Base-by-base conservation (phyloP, 2,888 invertebrate genomes). In the Euzetes globulus region DNA sequence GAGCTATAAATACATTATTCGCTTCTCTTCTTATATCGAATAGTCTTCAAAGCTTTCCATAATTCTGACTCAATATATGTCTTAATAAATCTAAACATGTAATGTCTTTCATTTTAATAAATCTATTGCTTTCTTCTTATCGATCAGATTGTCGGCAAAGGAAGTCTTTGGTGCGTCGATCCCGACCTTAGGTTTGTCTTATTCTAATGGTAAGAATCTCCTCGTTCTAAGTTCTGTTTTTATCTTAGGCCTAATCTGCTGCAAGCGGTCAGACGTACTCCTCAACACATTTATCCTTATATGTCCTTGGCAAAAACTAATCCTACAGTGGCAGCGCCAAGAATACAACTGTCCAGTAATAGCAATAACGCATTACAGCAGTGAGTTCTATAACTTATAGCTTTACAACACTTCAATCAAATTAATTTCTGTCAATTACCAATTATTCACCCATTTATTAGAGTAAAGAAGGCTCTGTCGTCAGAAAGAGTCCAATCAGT, bases 151-250 rank as follows among this genome's bases (percentile, higher is more conserved):
- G 87, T 94, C 80, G 95, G 94, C 58, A 96, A 96, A 84, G 95
- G 96, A 63, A 95, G 95, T 0, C 84, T 95, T 75, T 96, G 96
- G 96, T 94, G 94, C 81, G 94, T 96, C 4, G 95, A 96, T 82
- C 92, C 92, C 9, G 90, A 91, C 78, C 94, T 91, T 83, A 88
- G 41, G 41, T 41, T 13, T 41, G 94, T 77, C 91, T 92, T 75
- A 94, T 94, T 82, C 86, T 91, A 95, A 86, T 11, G 7, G 41
- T 13, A 41, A 41, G 1, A 41, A 13, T n/a, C n/a, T n/a, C n/a
- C n/a, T 41, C 1, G 13, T 11, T 41, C 1, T 9, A 11, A 41
- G 13, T 9, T 41, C 13, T 41, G 41, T 41, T 1, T 41, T 1
- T 1, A 41, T 1, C 13, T 41, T 11, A 41, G 94, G 78, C 91